Evolutionary conservation across 2,113 vertebrate species (phyloP).

Genomic region (Bubo scandiacus): DNA sequence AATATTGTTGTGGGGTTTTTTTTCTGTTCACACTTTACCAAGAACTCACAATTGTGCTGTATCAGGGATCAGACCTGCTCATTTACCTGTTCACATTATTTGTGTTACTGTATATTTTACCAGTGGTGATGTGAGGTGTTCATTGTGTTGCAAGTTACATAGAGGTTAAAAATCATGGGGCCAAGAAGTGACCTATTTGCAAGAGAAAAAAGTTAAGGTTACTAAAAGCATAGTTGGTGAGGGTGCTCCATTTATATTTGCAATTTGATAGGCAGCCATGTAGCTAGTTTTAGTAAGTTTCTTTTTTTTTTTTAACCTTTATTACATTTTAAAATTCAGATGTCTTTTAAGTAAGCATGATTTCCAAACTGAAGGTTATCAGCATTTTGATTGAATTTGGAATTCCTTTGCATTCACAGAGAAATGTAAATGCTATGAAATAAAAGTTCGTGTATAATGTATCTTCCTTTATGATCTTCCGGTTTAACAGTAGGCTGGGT

Average conservation of each 20-base stretch:
- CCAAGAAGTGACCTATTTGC: background rate
- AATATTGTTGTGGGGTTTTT: background rate
- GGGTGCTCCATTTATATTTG: background rate
- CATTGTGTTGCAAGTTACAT: background rate
- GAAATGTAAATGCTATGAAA: background rate
- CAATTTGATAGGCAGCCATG: background rate
- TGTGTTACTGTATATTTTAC: background rate
- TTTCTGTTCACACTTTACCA: background rate
- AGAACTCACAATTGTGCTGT: background rate
- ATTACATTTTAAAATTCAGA: background rate
- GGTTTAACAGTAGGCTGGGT: background rate
- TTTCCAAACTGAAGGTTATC: background rate
- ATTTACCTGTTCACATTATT: background rate
- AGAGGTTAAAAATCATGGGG: background rate
- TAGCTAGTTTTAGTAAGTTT: background rate
- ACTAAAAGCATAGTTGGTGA: background rate
- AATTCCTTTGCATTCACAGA: background rate
- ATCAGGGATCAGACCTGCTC: background rate
- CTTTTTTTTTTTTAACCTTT: background rate
- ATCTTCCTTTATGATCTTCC: background rate
- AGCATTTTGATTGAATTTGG: background rate
- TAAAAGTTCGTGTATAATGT: background rate
- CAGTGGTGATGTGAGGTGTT: background rate
- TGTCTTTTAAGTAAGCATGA: background rate
- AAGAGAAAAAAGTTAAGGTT: background rate